Percentiles rank a stretch among this genome's conserved stretches.
Evolutionary conservation across 1,140 invertebrate genomes (phyloP).

Genomic region (Parapsyche elsis): DNA sequence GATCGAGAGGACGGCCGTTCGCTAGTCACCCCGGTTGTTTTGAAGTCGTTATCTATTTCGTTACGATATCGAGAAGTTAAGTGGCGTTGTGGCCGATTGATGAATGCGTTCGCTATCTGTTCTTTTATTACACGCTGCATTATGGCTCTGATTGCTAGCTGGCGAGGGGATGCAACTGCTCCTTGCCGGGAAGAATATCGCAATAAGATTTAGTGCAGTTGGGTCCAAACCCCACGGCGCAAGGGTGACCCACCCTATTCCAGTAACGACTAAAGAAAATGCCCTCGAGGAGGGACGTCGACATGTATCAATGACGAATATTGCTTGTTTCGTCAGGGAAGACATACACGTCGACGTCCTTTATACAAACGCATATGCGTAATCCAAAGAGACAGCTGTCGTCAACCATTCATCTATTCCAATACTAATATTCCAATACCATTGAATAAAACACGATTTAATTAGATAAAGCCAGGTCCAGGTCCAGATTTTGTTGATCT

Average conservation of each 20-base stretch:
- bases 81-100: slow-evolving; percentile 23
- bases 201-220: slow-evolving; percentile 54
- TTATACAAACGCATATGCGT: not conserved
- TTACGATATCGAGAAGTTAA: slow-evolving; percentile 34
- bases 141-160: slow-evolving; percentile 32
- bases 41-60: not conserved
- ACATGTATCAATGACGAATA: slow-evolving; percentile 44
- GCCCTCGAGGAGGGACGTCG: slow-evolving; percentile 41
- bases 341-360: not conserved
- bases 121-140: slow-evolving; percentile 37
- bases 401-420: too few relatives aligned
- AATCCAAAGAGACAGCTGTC: not conserved
- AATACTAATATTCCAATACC: not conserved
- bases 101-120: slow-evolving; percentile 34
- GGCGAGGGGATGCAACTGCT: not conserved
- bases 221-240: slow-evolving; percentile 35
- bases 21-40: slow-evolving; percentile 6
- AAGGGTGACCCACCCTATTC: not conserved
- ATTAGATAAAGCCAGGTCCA: too few relatives aligned
- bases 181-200: slow-evolving; percentile 38
- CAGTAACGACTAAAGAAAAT: slow-evolving; percentile 3
- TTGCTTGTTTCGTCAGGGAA: slow-evolving; percentile 43
- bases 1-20: too few relatives aligned
- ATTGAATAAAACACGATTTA: too few relatives aligned
- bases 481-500: too few relatives aligned